Base-by-base conservation (phyloP, 2,888 invertebrate species). In the Nysson spinosus region DNA sequence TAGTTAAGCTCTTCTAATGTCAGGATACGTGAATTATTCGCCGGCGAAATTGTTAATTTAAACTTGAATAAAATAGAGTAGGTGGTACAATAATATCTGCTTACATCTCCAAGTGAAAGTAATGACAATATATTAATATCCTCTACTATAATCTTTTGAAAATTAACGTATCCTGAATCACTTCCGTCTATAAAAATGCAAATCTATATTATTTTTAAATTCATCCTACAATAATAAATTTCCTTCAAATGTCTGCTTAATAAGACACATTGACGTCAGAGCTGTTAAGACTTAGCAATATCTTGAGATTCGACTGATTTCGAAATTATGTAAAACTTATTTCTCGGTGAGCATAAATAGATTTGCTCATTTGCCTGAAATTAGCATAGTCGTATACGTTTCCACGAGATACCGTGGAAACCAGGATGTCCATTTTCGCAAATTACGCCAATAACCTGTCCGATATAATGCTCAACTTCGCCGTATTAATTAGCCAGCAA, bases 401-500 rank as follows among this genome's bases (percentile, higher is more conserved):
- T 22, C 16, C 24, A 4, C 0, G 19, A 3, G n/a, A 17, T n/a
- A 12, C 17, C 22, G 7, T n/a, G 16, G 19, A 19, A 37, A 19
- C 14, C 19, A 11, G 5, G 20, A 32, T n/a, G n/a, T n/a, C 26
- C 39, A 43, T 58, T 66, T 64, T 58, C 57, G 46, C 37, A 54
- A 65, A 67, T 64, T 67, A 54, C 49, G 58, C 39, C 67, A 58
- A 58, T 67, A 65, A 58, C 44, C 65, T 64, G 57, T 34, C 42
- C 68, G 39, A 42, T 34, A 49, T 63, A 60, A 69, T 60, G 63
- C 57, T 55, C 61, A 49, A 63, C 70, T 57, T 70, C 55, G 50
- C 37, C 57, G 60, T 56, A 70, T 73, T 72, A 73, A 73, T 73
- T 70, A 73, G 62, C 50, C 49, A 55, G 60, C 70, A 54, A 63